Evolutionary conservation across 2,113 vertebrate genomes (phyloP), one percentile per base, ranked within the genome.

Genomic region (Vimba vimba): DNA sequence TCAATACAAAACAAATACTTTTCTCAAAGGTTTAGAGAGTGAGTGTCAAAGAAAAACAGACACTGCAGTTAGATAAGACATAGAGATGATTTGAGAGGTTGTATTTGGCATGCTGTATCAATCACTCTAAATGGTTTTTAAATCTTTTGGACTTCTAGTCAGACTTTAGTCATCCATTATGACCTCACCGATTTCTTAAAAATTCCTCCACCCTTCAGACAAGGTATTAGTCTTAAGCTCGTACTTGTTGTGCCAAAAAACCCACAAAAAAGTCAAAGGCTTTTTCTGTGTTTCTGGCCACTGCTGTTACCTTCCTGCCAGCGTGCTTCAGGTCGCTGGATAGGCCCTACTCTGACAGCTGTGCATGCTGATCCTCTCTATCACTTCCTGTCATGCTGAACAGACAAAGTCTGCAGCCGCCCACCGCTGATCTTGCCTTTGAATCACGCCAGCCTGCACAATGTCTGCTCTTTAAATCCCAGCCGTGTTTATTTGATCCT

Each of bases 321-420:
- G 71, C 50, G 81, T 23, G 21, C 77, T 79, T 79, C 17, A 79
- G 39, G 50, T 36, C 30, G 17, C 30, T 57, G 83, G 50, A 78
- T 62, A 52, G 75, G 77, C 50, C 71, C 60, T 19, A 17, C 36
- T 39, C 87, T 86, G 88, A 86, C 83, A 79, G 83, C 79, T 80
- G 82, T 88, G 90, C 92, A 92, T 93, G 86, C 88, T 87, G 75
- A 15, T 89, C 88, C 77, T 91, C 74, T 78, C 73, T 69, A 25
- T 78, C 79, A 79, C 77, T 82, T 87, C 86, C 79, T 30, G 69
- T 62, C 45, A 78, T 79, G 36, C 30, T 36, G 17, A 36, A 78
- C 30, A 77, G 74, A 73, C 74, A 85, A 77, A 76, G 33, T 50
- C 57, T 52, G 43, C 23, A 62, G 45, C 66, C n/a, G 4, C 75